Evolutionary conservation across 2,888 invertebrate species (phyloP).

Genomic region (Leptinotarsa juncta): DNA sequence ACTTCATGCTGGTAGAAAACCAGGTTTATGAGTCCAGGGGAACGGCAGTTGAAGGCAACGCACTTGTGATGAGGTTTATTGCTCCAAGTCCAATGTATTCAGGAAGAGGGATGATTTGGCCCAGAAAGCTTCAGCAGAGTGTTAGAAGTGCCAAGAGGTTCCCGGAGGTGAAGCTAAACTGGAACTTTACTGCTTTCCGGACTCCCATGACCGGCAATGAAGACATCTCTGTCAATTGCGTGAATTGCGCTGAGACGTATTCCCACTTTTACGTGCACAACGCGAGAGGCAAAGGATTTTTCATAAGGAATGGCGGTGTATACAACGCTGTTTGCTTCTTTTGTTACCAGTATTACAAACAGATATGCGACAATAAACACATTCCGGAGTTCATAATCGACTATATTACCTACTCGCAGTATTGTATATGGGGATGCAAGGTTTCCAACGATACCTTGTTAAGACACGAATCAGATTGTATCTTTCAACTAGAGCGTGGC

Average conservation of each 20-base stretch:
- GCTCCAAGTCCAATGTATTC: background rate
- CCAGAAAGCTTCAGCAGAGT: background rate
- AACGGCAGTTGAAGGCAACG: background rate
- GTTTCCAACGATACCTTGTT: background rate
- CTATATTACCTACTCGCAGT: no score
- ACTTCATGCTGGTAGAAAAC: no score
- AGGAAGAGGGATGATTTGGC: background rate
- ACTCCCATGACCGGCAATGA: background rate
- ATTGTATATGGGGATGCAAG: conserved; percentile 1
- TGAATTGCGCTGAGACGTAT: conserved; percentile 1
- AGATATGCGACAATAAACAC: background rate
- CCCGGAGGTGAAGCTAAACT: background rate
- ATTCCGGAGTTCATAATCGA: background rate
- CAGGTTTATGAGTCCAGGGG: background rate
- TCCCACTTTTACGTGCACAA: background rate
- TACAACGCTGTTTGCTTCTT: background rate
- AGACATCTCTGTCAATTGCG: background rate
- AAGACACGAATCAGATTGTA: background rate
- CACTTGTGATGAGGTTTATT: background rate
- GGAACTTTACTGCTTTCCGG: background rate
- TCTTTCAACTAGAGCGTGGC: background rate
- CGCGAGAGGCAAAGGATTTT: background rate
- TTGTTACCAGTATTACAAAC: background rate
- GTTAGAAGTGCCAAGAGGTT: background rate
- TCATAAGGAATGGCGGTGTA: background rate